Conservation (phyloP, 2,113 vertebrate species). For the Calyptommatus sinebrachiatus region DNA sequence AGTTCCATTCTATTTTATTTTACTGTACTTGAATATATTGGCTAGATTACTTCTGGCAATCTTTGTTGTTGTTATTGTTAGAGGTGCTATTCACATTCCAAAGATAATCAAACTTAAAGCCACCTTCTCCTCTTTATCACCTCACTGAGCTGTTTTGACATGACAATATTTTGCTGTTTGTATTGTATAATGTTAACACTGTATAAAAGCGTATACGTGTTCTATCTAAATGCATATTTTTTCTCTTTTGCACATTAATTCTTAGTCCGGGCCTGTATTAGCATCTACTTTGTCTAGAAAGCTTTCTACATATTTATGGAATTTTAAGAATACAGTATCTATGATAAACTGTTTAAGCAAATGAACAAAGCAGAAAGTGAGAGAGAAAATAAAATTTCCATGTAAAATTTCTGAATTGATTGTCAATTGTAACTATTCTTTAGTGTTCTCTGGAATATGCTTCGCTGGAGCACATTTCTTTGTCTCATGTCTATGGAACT, state of each 20-base stretch:
- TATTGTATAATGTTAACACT: conserved; percentile 61
- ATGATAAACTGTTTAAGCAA: conserved; percentile 47
- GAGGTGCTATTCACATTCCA: conserved; percentile 74
- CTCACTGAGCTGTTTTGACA: conserved; percentile 53
- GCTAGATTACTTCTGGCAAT: conserved; percentile 57
- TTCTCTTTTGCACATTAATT: conserved; percentile 58
- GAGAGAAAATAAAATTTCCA: conserved; percentile 62
- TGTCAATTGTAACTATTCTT: conserved; percentile 22
- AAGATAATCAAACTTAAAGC: conserved; percentile 56
- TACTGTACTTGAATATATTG: conserved; percentile 58
- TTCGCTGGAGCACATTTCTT: background rate
- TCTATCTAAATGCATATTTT: conserved; percentile 58
- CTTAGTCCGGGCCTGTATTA: conserved; percentile 59
- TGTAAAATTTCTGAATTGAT: conserved; percentile 60
- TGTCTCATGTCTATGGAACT: background rate
- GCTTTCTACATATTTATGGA: conserved; percentile 65
- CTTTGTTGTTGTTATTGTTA: conserved; percentile 48
- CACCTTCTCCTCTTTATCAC: conserved; percentile 47
- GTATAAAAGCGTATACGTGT: conserved; percentile 51
- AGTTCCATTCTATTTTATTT: background rate
- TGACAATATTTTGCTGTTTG: conserved; percentile 43
- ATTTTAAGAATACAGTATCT: conserved; percentile 36
- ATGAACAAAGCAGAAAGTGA: background rate
- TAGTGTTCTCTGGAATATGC: background rate
- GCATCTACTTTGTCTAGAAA: conserved; percentile 58